These are phyloP conservation scores for Hexactinellida sp. DNA, from an alignment of 37 sponge, comb jelly and placozoan genomes.

Conservation along the genomic window DNA sequence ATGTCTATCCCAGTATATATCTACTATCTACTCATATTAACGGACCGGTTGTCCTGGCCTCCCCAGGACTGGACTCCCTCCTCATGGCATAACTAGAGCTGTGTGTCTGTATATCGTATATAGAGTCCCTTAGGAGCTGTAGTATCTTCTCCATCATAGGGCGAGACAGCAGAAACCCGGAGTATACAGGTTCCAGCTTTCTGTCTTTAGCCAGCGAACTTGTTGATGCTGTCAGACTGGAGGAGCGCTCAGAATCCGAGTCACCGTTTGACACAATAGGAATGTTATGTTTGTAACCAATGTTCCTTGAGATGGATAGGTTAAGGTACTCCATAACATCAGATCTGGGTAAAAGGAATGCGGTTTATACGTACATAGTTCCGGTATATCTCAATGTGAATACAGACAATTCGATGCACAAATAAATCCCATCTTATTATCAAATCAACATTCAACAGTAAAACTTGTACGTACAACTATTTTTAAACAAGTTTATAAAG, in stretches of 20 bases:
- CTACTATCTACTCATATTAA: background rate
- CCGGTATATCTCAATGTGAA: too few species aligned
- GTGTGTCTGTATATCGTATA: constrained; percentile 8
- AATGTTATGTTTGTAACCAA: background rate
- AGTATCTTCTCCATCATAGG: constrained; percentile 13
- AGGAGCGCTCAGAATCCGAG: background rate
- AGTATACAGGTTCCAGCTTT: background rate
- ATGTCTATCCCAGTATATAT: background rate
- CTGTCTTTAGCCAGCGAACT: background rate
- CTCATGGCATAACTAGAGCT: background rate
- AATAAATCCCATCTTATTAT: too few species aligned
- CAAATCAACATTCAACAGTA: too few species aligned
- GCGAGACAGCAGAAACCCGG: background rate
- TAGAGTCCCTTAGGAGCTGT: background rate
- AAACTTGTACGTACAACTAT: too few species aligned
- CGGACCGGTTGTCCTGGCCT: background rate
- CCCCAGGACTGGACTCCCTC: background rate
- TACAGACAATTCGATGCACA: too few species aligned
- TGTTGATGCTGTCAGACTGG: background rate
- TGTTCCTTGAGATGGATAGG: background rate
- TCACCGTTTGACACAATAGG: background rate
- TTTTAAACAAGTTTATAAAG: too few species aligned
- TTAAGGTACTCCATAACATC: background rate
- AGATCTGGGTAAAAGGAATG: background rate
- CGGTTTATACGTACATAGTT: too few species aligned